Conservation (phyloP, 2,888 invertebrate genomes). For the Harmothoe impar region DNA sequence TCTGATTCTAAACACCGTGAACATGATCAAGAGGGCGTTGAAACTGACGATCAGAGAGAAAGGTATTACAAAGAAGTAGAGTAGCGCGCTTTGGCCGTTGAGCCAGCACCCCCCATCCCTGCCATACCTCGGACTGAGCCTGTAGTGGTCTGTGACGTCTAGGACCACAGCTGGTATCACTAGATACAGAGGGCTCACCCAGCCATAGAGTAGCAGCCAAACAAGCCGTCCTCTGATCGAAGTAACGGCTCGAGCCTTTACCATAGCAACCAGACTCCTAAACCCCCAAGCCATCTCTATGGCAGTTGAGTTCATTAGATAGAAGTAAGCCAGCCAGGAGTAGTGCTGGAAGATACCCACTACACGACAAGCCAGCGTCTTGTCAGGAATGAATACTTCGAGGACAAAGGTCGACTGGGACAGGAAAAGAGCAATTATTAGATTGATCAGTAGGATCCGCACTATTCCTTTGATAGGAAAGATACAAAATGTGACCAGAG, state of each 20-base stretch:
- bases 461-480: not conserved
- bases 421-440: not conserved
- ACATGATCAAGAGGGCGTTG: not conserved
- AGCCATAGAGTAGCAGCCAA: not conserved
- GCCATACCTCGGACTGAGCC: not conserved
- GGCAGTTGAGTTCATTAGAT: too few relatives aligned
- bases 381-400: too few relatives aligned
- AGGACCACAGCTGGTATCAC: not conserved
- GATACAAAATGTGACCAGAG: not conserved
- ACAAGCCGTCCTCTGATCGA: not conserved
- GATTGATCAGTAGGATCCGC: not conserved
- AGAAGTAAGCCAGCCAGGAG: too few relatives aligned
- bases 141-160: not conserved
- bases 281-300: too few relatives aligned
- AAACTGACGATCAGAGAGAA: slow-evolving; percentile 3
- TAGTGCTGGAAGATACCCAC: too few relatives aligned
- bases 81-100: not conserved
- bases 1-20: not conserved
- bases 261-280: too few relatives aligned
- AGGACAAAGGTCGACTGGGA: too few relatives aligned
- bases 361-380: too few relatives aligned
- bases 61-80: slow-evolving; percentile 5
- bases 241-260: not conserved
- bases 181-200: not conserved
- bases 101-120: not conserved